Evolutionary conservation across 1,140 invertebrate genomes (phyloP), one percentile per base, ranked within the genome.

Genomic region (Dinothrombium tinctorium): DNA sequence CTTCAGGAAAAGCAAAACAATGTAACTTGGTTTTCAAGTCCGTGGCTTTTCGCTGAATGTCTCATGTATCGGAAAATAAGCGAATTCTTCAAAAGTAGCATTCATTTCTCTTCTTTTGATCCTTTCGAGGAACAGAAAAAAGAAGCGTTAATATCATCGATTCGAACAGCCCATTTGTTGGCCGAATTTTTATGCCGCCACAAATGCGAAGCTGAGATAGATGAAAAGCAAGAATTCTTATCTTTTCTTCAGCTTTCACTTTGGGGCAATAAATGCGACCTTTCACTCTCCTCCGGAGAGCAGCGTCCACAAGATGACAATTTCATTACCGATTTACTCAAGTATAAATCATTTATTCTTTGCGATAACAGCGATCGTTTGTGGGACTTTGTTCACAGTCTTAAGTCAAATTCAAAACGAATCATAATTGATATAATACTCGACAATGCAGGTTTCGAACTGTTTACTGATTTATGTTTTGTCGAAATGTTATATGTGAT

Each of bases 391-490:
- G n/a, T n/a, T n/a, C n/a, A n/a, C n/a, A 33, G 8, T 21, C 19
- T 54, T n/a, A 25, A 39, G 8, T 42, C 24, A 33, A 14, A 39
- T 31, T 26, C 29, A 36, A 40, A 47, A 8, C 22, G 33, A 17
- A 40, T 33, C 7, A 32, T 52, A 25, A 45, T 70, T 8, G 83
- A 87, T 57, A 72, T 94, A 43, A 64, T 98, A 3, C 63, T 81
- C 26, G 92, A 98, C 57, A 98, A 98, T 63, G 64, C 83, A 21
- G 89, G 83, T 0, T 86, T 87, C 56, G 92, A 98, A 63, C 49
- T 96, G 4, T 75, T 87, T 47, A 72, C 74, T 3, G 92, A 98
- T 58, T 59, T 96, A 0, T 79, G 80, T 54, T 54, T 98, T 9
- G 76, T 79, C 11, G 72, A 78, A 48, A 80, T 76, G 51, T 56